Percentiles rank a stretch among this genome's conserved stretches.
Conservation (phyloP, 2,113 vertebrate species). For the Dascyllus trimaculatus region DNA sequence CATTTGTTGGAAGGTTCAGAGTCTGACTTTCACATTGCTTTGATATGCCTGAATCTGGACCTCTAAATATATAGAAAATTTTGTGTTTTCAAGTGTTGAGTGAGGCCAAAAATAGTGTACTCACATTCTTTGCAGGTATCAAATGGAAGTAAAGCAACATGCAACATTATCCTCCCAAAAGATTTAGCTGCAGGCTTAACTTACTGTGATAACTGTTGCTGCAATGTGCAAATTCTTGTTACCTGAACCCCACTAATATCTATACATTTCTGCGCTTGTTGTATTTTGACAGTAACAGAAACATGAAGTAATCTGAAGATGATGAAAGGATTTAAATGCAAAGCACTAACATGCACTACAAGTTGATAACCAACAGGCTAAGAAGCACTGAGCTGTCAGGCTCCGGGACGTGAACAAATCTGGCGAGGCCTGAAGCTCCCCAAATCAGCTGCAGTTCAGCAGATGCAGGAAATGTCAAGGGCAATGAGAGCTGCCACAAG, state of each 20-base stretch:
- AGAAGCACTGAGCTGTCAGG: neutral
- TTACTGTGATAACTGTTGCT: too few relatives aligned
- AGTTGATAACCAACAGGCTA: neutral
- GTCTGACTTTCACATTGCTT: slow-evolving; percentile 3
- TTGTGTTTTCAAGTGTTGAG: neutral
- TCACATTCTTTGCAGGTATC: too few relatives aligned
- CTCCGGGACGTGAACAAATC: neutral
- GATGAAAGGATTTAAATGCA: neutral
- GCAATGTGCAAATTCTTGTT: too few relatives aligned
- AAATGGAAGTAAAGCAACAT: too few relatives aligned
- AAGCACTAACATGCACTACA: neutral
- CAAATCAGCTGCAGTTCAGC: neutral
- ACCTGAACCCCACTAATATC: too few relatives aligned
- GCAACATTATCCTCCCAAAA: too few relatives aligned
- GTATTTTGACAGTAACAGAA: neutral
- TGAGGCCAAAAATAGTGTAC: too few relatives aligned
- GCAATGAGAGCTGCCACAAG: neutral
- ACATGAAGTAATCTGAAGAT: neutral
- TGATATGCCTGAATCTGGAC: neutral
- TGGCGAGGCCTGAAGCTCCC: neutral
- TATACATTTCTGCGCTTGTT: too few relatives aligned
- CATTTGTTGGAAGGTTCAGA: neutral
- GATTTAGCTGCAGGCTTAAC: too few relatives aligned
- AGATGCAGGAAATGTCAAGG: neutral
- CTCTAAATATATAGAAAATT: neutral